Conservation (phyloP, 1,140 invertebrate species). For the Eurosta solidaginis region DNA sequence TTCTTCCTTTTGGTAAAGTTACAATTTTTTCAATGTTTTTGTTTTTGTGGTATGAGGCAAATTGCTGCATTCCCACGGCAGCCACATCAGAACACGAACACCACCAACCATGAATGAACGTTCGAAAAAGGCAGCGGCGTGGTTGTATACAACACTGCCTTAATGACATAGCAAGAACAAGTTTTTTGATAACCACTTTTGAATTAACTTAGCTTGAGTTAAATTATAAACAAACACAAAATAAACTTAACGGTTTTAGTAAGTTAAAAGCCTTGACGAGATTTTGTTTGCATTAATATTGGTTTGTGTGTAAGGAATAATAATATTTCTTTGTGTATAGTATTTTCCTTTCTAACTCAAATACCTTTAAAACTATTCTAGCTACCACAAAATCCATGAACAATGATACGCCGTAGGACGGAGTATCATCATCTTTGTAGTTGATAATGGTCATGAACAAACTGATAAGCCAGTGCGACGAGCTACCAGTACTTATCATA, state of each 20-base stretch:
- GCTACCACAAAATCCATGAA: no score
- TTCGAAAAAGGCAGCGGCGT: not conserved
- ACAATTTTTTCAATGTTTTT: not conserved
- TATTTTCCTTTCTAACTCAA: no score
- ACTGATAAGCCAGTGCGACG: no score
- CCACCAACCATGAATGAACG: not conserved
- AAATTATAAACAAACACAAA: not conserved
- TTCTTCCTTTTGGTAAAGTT: not conserved
- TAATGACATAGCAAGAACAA: not conserved
- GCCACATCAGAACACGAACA: conserved; percentile 17
- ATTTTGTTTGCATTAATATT: no score
- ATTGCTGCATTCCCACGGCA: not conserved
- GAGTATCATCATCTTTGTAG: no score
- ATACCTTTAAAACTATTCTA: no score
- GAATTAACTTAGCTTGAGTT: not conserved
- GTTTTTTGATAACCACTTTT: not conserved
- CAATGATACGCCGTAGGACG: no score
- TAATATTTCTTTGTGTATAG: no score
- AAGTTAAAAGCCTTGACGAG: no score
- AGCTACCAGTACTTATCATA: no score
- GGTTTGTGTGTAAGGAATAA: no score
- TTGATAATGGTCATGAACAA: no score
- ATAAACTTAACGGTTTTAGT: not conserved
- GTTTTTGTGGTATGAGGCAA: not conserved
- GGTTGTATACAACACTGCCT: not conserved